Conservation (phyloP, 2,113 vertebrate genomes). For the Pao palembangensis region DNA sequence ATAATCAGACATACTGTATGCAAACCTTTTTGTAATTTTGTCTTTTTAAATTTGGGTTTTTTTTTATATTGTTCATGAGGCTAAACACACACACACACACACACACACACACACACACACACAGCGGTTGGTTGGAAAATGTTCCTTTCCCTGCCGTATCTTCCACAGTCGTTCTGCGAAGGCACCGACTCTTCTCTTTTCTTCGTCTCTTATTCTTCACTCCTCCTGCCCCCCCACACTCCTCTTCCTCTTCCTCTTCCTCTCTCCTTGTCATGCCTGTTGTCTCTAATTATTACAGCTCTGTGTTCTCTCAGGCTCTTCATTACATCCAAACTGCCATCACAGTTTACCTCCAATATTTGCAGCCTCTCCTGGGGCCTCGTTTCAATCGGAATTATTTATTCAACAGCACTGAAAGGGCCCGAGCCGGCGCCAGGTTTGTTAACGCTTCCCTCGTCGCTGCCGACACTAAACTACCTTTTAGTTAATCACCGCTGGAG, state of each 20-base stretch:
- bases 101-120: slow-evolving; percentile 5
- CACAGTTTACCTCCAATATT: slow-evolving; percentile 59
- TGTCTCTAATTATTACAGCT: slow-evolving; percentile 58
- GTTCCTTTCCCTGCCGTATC: slow-evolving; percentile 46
- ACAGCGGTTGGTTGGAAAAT: slow-evolving; percentile 30
- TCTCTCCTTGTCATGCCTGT: slow-evolving; percentile 44
- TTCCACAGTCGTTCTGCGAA: slow-evolving; percentile 34
- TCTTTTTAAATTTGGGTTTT: neutral
- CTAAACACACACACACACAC: too few species aligned
- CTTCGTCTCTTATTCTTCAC: slow-evolving; percentile 6
- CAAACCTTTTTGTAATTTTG: neutral
- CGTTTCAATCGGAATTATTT: slow-evolving; percentile 44
- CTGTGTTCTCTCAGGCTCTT: slow-evolving; percentile 58
- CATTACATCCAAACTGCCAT: slow-evolving; percentile 62
- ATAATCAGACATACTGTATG: slow-evolving; percentile 5
- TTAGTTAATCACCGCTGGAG: too few species aligned
- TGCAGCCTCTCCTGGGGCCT: slow-evolving; percentile 35
- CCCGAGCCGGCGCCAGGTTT: neutral
- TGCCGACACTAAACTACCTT: too few species aligned
- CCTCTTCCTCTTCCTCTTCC: slow-evolving; percentile 13
- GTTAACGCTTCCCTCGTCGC: too few species aligned
- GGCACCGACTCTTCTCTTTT: slow-evolving; percentile 19
- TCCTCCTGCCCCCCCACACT: slow-evolving; percentile 11
- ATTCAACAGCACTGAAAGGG: slow-evolving; percentile 34
- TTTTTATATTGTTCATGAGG: too few species aligned